Percentiles rank a stretch among this genome's conserved stretches.
These are phyloP conservation scores for Xiphorhynchus elegans DNA, from an alignment of 2,113 vertebrate species.

Conservation along the genomic window DNA sequence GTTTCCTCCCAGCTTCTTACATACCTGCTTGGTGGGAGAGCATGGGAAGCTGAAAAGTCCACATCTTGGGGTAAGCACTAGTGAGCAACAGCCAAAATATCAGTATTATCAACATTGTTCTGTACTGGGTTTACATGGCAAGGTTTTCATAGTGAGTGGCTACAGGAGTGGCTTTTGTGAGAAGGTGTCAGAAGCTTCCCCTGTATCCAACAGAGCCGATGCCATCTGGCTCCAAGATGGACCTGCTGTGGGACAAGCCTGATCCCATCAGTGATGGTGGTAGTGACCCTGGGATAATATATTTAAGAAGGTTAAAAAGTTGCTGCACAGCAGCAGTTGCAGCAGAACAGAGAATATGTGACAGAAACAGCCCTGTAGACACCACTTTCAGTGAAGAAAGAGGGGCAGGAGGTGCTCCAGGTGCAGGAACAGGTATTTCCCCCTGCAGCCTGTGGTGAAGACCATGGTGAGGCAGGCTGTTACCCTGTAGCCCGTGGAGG, in stretches of 20 bases:
- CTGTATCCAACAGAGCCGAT: fast-evolving
- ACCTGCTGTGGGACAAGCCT: fast-evolving
- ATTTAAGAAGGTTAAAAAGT: not conserved
- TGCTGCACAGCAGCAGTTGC: not conserved
- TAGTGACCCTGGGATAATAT: not conserved
- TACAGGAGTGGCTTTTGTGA: not conserved
- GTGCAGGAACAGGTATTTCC: not conserved
- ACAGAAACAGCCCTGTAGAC: not conserved
- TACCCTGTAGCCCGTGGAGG: not conserved
- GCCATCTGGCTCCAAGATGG: not conserved
- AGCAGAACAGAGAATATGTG: not conserved
- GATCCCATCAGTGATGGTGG: fast-evolving
- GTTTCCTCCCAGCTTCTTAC: not conserved
- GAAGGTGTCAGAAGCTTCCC: not conserved
- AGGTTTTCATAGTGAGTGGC: not conserved
- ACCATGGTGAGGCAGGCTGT: not conserved
- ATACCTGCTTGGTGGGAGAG: not conserved
- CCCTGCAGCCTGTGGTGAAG: not conserved
- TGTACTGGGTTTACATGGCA: not conserved
- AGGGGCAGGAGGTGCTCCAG: not conserved
- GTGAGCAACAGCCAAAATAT: not conserved
- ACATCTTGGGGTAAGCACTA: not conserved
- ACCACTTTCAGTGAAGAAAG: not conserved
- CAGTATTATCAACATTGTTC: not conserved
- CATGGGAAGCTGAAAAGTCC: not conserved